Conservation (phyloP, 2,113 vertebrate species). For the Isichthys henryi region DNA sequence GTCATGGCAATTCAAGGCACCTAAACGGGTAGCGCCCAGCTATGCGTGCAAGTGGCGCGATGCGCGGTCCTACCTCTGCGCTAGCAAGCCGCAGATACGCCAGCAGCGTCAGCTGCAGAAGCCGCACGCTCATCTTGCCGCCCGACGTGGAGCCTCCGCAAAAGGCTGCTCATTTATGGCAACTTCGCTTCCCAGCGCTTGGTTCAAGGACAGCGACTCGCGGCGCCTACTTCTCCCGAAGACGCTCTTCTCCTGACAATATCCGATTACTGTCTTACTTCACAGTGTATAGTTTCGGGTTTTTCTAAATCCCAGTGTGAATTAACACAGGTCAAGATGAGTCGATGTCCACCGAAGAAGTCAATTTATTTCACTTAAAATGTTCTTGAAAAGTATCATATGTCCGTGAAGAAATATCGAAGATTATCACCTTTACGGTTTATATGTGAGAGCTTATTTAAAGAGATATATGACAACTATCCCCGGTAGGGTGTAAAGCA, state of each 20-base stretch:
- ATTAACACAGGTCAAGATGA: background rate
- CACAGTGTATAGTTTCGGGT: background rate
- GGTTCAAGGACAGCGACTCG: constrained; percentile 44
- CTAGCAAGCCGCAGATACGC: constrained; percentile 50
- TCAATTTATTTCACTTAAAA: background rate
- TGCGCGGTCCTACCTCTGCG: constrained; percentile 54
- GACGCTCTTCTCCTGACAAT: constrained; percentile 25
- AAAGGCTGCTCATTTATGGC: constrained; percentile 65
- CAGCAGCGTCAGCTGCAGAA: constrained; percentile 57
- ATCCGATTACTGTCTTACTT: constrained; percentile 22
- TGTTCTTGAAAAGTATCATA: background rate
- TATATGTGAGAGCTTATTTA: background rate
- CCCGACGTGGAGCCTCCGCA: constrained; percentile 57
- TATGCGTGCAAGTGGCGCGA: background rate
- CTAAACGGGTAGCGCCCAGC: background rate
- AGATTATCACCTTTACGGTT: background rate
- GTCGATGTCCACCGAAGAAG: constrained; percentile 9
- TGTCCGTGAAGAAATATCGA: background rate
- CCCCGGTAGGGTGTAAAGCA: background rate
- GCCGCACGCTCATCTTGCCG: constrained; percentile 65
- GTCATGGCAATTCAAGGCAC: background rate
- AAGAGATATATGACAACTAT: background rate
- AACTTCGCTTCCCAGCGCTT: constrained; percentile 51
- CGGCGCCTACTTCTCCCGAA: constrained; percentile 13
- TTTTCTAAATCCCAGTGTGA: background rate